Conservation (phyloP, 2,113 vertebrate species). For the Nesogale talazaci region DNA sequence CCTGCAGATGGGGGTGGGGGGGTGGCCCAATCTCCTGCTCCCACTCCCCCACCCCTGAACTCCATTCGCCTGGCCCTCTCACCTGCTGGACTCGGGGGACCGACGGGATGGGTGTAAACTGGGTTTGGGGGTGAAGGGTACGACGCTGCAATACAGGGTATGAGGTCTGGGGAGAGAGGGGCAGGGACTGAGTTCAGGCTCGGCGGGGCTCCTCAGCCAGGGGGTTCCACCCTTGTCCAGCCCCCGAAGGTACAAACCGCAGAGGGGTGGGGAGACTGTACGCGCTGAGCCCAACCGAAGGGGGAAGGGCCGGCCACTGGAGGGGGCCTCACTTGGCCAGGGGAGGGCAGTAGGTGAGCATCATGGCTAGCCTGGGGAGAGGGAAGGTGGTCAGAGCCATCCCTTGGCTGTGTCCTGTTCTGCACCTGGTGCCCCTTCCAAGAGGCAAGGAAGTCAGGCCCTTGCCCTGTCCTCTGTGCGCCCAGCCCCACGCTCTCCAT, state of each 20-base stretch:
- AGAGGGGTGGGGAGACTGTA: conserved; percentile 52
- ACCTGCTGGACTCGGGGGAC: conserved; percentile 62
- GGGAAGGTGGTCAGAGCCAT: background rate
- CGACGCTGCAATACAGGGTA: conserved; percentile 62
- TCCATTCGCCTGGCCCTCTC: background rate
- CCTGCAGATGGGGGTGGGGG: background rate
- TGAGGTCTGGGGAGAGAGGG: conserved; percentile 66
- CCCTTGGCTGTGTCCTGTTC: background rate
- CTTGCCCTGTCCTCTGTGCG: background rate
- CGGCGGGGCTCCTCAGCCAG: background rate
- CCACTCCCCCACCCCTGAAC: background rate
- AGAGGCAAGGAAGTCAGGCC: conserved; percentile 7
- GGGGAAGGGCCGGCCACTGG: conserved; percentile 41
- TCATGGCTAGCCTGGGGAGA: conserved; percentile 1
- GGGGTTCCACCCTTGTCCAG: background rate
- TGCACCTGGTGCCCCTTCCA: background rate
- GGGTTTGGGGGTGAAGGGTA: conserved; percentile 10
- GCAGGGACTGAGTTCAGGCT: background rate
- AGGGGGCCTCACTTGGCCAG: background rate
- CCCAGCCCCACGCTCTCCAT: background rate
- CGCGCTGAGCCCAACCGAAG: conserved; percentile 75
- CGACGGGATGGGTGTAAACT: conserved; percentile 47
- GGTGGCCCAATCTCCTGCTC: background rate
- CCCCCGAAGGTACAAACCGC: conserved; percentile 66
- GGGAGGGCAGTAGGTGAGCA: conserved; percentile 24